phyloP scores from a whole-genome alignment of 1,140 invertebrate species.

The Colletes latitarsis region DNA sequence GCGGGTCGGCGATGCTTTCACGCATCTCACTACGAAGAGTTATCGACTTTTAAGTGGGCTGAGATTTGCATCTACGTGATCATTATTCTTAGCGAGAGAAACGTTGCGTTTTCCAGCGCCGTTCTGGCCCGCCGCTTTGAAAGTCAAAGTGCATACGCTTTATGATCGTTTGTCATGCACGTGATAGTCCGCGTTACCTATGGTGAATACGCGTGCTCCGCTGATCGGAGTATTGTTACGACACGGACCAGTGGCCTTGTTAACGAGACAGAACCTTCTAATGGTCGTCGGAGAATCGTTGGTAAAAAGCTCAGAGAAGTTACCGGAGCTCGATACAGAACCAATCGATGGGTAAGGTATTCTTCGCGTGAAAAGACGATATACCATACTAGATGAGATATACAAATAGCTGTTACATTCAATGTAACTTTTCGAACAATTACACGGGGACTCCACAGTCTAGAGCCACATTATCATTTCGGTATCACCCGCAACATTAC shows the following conservation, averaged over 20 bases:
- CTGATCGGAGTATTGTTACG: not conserved
- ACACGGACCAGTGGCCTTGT: not conserved
- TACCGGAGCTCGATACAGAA: no score
- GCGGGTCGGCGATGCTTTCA: slow-evolving; percentile 19
- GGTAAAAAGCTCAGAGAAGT: no score
- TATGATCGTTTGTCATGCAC: slow-evolving; percentile 31
- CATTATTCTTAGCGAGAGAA: slow-evolving; percentile 44
- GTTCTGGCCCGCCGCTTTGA: slow-evolving; percentile 1
- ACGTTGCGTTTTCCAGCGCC: slow-evolving; percentile 16
- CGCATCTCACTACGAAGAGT: slow-evolving; percentile 23
- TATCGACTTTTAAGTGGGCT: slow-evolving; percentile 51
- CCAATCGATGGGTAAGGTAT: no score
- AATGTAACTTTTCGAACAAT: no score
- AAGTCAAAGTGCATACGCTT: slow-evolving; percentile 42
- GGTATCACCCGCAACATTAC: no score
- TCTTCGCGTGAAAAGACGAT: no score
- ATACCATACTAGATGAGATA: no score
- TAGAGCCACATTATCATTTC: no score
- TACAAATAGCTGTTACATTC: no score
- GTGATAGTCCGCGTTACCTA: slow-evolving; percentile 18
- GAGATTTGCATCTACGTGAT: slow-evolving; percentile 61
- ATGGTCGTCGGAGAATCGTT: not conserved
- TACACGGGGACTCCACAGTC: no score
- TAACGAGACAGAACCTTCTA: not conserved
- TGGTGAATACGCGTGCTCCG: not conserved